Evolutionary conservation across 2,113 vertebrate genomes (phyloP), one percentile per base, ranked within the genome.

Genomic region (Halichoeres trimaculatus): DNA sequence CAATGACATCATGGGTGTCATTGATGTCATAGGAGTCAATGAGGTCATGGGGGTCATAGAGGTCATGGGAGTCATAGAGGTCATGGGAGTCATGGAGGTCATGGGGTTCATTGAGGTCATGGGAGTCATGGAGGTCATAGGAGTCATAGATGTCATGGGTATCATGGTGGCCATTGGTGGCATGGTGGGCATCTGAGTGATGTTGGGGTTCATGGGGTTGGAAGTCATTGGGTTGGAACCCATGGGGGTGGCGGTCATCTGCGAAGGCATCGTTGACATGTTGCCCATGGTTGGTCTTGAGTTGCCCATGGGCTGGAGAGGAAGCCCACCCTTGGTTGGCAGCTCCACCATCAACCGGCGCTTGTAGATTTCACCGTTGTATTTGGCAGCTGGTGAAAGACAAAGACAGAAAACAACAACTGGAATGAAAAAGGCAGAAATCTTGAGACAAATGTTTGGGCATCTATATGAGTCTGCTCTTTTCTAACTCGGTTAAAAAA

Each of bases 281-380:
- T 88, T 90, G 67, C 71, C 75, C 86, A 91, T 83, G 9, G 89
- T 63, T 2, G 81, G 65, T 74, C 94, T 93, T 30, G 98, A 94
- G 0, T 96, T 87, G 55, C 94, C 94, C 60, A 98, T 94, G 0
- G 97, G 95, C 30, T 98, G 97, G 0, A 98, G 93, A 2, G 97
- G 97, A 58, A 98, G 93, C 62, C 93, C 96, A 3, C 96, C 96
- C 82, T 98, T 98, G 2, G 95, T 88, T 0, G 97, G 96, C 86
- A 99, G 90, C 83, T 98, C 97, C 0, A 97, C 95, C 89, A 99
- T 94, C 53, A 98, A 95, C 0, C 96, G 94, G 1, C 95, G 95
- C 66, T 98, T 99, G 91, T 98, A 98, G 92, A 97, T 93, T 86
- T 99, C 98, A 0, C 98, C 96, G 0, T 95, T 97, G 83, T 95